These are phyloP conservation scores for Athene noctua DNA, from an alignment of 2,113 vertebrate species.

Conservation along the genomic window DNA sequence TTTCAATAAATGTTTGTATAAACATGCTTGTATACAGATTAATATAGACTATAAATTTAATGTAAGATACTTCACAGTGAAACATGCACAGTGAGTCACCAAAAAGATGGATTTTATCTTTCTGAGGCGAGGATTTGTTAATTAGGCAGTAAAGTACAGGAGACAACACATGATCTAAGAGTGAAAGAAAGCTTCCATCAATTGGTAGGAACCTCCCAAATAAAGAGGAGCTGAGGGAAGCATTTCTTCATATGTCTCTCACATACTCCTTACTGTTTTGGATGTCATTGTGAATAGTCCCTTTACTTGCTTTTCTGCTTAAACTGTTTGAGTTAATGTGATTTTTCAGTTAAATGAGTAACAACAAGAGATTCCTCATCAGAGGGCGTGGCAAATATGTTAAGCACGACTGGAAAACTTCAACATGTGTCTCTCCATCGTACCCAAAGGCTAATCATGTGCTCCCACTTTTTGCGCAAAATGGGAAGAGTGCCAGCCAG, in stretches of 20 bases:
- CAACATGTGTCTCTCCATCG: neutral
- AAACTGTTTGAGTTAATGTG: neutral
- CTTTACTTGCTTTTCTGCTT: neutral
- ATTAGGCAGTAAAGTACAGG: neutral
- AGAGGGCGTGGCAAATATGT: neutral
- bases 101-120: neutral
- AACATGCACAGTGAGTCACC: neutral
- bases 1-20: neutral
- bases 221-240: neutral
- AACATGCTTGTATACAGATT: neutral
- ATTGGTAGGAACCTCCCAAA: neutral
- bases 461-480: neutral
- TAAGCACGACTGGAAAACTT: neutral
- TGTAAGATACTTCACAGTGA: neutral
- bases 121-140: neutral
- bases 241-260: neutral
- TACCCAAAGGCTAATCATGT: neutral
- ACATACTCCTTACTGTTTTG: neutral
- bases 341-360: constrained; percentile 20
- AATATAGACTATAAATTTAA: neutral
- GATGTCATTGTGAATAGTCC: neutral
- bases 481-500: too few species aligned
- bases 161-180: neutral
- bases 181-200: neutral
- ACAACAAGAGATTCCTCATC: neutral